Base-by-base conservation (phyloP, 2,888 invertebrate genomes). In the Incurvaria masculella region DNA sequence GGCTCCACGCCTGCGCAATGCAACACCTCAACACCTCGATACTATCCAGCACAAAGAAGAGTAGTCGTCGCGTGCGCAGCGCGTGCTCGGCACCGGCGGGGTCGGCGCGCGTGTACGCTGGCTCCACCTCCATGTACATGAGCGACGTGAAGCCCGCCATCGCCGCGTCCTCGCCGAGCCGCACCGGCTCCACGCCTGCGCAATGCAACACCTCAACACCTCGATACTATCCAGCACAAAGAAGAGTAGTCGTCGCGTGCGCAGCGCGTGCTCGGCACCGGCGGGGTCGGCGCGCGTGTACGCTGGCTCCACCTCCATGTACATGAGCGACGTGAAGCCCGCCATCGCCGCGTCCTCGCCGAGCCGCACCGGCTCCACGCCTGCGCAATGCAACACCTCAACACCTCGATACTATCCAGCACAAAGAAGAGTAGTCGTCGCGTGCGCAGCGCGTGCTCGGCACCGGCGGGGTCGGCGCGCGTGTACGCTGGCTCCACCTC, bases 71-170 rank as follows among this genome's bases (percentile, higher is more conserved):
- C 48, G 90, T 82, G 53, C 94, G 80, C 49, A 89, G 71, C 55
- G 85, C 83, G 66, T 88, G 86, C 61, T 88, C 86, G 11, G 89
- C 88, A 49, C 84, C 69, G 65, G 79, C 79, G 54, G 80, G 80
- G 41, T 81, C 80, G 3, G 82, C 81, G 62, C 81, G 80, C 21
- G 83, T 82, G 76, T 83, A 92, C 52, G 83, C 82, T 18, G 82
- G 80, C 53, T 87, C 86, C 56, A 87, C 85, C 52, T 86, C 85
- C 71, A 88, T 86, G 59, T 84, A 84, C 84, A 91, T 86, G 41
- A 94, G 81, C 17, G 95, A 94, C 44, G 91, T 89, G 75, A 96
- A 96, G 14, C 95, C 95, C 51, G 86, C 85, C 59, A 96, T 75
- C 42, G 86, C 84, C 43, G 84, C 74, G 66, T 94, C 93, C 68